phyloP scores from a whole-genome alignment of 2,113 vertebrate species.

The Clarias gariepinus region DNA sequence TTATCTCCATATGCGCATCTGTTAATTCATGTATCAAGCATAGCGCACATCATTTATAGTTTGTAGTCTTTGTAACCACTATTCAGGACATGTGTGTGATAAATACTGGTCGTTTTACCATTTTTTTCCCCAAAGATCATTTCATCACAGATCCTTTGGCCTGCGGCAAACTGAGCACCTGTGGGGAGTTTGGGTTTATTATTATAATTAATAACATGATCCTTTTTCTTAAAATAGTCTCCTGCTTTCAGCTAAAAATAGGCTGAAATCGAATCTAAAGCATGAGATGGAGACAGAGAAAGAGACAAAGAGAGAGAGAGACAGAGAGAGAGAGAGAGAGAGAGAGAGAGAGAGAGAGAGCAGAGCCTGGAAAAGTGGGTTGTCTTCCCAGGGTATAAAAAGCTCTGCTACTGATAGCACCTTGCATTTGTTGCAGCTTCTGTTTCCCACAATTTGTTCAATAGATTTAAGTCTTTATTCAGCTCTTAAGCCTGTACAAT shows the following conservation, averaged over 20 bases:
- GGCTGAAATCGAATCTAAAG: conserved; percentile 53
- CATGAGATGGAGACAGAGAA: conserved; percentile 19
- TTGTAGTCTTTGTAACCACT: neutral
- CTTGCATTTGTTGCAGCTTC: conserved; percentile 37
- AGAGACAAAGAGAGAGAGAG: conserved; percentile 18
- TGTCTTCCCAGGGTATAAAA: conserved; percentile 46
- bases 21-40: neutral
- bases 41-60: neutral
- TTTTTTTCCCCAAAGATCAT: neutral
- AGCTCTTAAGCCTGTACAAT: neutral
- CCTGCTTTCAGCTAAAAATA: conserved; percentile 55
- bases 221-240: conserved; percentile 55
- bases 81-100: neutral
- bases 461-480: conserved; percentile 21
- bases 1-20: neutral
- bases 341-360: conserved; percentile 31
- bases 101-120: conserved; percentile 7
- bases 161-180: conserved; percentile 10
- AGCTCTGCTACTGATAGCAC: conserved; percentile 51
- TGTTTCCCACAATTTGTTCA: conserved; percentile 37
- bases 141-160: conserved; percentile 15
- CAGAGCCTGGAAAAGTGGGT: conserved; percentile 48
- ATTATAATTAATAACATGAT: conserved; percentile 53
- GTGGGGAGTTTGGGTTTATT: conserved; percentile 22
- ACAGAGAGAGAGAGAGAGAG: conserved; percentile 36